phyloP scores from a whole-genome alignment of 2,888 invertebrate species.

The Venusia cambrica region DNA sequence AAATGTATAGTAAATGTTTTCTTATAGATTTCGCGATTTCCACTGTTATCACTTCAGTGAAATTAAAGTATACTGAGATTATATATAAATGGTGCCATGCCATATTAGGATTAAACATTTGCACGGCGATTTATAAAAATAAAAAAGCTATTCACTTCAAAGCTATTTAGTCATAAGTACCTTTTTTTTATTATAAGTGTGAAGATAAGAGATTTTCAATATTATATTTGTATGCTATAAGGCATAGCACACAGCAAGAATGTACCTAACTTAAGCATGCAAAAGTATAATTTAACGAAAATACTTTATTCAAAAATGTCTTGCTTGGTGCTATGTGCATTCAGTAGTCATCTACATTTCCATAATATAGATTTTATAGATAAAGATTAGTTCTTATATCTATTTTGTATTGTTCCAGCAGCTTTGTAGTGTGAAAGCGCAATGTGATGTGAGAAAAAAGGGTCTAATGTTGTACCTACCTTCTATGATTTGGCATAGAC shows the following conservation, averaged over 20 bases:
- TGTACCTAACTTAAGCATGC: too few relatives aligned
- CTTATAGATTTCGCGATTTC: conserved; percentile 1
- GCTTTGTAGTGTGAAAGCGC: conserved; percentile 64
- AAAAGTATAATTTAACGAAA: too few relatives aligned
- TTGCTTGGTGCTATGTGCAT: too few relatives aligned
- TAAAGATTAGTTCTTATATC: conserved; percentile 25
- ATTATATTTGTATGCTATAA: too few relatives aligned
- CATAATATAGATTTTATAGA: conserved; percentile 14
- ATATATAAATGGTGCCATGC: conserved; percentile 51
- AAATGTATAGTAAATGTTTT: too few relatives aligned
- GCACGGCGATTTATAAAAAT: conserved; percentile 38
- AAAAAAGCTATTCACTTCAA: conserved; percentile 37
- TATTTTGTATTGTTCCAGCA: conserved; percentile 27
- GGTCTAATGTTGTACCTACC: conserved; percentile 66
- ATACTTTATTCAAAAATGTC: too few relatives aligned
- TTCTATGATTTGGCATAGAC: conserved; percentile 63
- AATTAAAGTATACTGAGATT: conserved; percentile 52
- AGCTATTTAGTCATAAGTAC: conserved; percentile 44
- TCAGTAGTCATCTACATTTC: too few relatives aligned
- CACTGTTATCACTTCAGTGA: conserved; percentile 35
- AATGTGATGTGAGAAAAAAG: conserved; percentile 75
- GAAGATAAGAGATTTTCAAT: conserved; percentile 16
- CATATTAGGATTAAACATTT: conserved; percentile 49
- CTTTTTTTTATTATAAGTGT: conserved; percentile 49
- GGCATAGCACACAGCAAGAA: too few relatives aligned